Percentiles rank a stretch among this genome's conserved stretches.
Evolutionary conservation across 2,113 vertebrate species (phyloP).

Genomic region (Scophthalmus maximus): DNA sequence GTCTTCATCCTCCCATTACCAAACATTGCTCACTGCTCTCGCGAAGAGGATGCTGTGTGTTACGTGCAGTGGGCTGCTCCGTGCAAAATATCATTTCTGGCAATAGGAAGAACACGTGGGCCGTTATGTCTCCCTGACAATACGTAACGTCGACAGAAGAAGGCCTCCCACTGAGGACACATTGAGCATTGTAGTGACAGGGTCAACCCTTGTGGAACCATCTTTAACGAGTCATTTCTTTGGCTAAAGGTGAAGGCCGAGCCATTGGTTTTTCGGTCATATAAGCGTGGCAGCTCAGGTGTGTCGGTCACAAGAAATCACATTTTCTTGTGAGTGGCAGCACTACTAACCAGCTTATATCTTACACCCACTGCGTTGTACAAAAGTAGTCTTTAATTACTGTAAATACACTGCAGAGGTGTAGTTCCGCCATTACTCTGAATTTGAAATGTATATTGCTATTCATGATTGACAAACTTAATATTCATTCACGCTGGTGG

Average conservation of each 20-base stretch:
- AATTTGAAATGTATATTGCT: too few relatives aligned
- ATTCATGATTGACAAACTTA: conserved; percentile 5
- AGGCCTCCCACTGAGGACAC: conserved; percentile 46
- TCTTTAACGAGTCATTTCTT: background rate
- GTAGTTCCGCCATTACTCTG: too few relatives aligned
- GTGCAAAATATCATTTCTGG: conserved; percentile 42
- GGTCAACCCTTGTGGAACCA: conserved; percentile 22
- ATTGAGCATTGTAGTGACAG: conserved; percentile 16
- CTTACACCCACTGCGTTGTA: too few relatives aligned
- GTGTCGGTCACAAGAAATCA: background rate
- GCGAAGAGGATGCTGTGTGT: conserved; percentile 49
- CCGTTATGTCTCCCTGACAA: conserved; percentile 25
- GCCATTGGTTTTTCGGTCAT: background rate
- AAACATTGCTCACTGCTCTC: conserved; percentile 58
- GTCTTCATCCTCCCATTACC: conserved; percentile 52
- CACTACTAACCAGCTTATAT: too few relatives aligned
- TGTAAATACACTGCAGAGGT: too few relatives aligned
- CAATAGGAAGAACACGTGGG: conserved; percentile 42
- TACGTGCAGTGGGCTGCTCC: conserved; percentile 22
- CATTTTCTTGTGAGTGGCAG: background rate
- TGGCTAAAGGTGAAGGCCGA: background rate
- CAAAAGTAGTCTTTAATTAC: too few relatives aligned
- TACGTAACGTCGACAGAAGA: too few relatives aligned
- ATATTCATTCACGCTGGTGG: conserved; percentile 32
- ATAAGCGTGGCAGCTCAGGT: background rate